Percentiles rank a stretch among this genome's conserved stretches.
Evolutionary conservation across 2,113 vertebrate species (phyloP).

Genomic region (Antigone vipio): DNA sequence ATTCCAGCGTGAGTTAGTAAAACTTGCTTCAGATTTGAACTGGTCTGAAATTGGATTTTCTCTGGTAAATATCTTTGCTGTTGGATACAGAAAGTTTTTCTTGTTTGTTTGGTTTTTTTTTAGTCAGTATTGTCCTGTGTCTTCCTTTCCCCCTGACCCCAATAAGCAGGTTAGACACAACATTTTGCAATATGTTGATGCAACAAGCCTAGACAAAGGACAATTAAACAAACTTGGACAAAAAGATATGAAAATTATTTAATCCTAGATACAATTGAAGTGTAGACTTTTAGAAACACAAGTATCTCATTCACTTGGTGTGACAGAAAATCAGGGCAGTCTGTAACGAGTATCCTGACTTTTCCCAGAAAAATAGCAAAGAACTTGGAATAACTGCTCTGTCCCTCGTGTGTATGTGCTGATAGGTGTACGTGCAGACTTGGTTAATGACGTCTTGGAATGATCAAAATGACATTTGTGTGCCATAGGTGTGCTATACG

Average conservation of each 20-base stretch:
- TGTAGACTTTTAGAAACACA: background rate
- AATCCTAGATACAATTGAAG: background rate
- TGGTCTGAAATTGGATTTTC: background rate
- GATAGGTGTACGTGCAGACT: fast-evolving
- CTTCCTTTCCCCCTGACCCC: too few species aligned
- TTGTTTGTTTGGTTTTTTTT: background rate
- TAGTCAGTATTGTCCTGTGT: background rate
- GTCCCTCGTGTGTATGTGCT: fast-evolving
- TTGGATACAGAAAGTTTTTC: background rate
- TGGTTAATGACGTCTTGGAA: background rate
- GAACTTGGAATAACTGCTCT: background rate
- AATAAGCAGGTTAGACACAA: background rate
- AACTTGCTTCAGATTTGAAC: background rate
- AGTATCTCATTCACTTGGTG: fast-evolving
- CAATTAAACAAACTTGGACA: background rate
- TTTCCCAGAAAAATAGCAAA: background rate
- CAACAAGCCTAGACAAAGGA: background rate
- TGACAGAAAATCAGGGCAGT: background rate
- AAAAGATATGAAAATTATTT: background rate
- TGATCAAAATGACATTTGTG: background rate
- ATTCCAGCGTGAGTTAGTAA: background rate
- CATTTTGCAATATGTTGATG: background rate
- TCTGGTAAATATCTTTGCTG: background rate
- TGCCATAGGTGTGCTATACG: fast-evolving
- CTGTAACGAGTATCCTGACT: background rate